Evolutionary conservation across 2,797 vertebrate species (phyloP), one percentile per base, ranked within the genome.

Genomic region (Bovichtus variegatus): DNA sequence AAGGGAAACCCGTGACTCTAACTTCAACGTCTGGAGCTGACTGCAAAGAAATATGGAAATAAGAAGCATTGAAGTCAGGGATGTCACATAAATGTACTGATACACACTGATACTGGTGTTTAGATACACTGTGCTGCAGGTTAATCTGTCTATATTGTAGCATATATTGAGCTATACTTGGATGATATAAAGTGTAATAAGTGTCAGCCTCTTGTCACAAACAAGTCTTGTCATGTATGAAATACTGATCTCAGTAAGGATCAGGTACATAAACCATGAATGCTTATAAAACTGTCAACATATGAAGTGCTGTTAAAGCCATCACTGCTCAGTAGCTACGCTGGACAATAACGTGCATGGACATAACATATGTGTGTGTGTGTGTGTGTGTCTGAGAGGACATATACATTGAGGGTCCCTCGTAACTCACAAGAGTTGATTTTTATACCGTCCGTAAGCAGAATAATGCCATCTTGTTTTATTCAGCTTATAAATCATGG

Each of bases 151-250:
- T 74, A 84, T 78, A 89, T 10, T 72, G 72, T 81, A 84, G 78
- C 49, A 76, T 80, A 84, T 78, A 84, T 71, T 78, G 88, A 83
- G 41, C 70, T 80, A 63, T 71, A 87, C 25, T 25, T 64, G 61
- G 66, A 76, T 88, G 74, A 83, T 86, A 83, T 70, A 81, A 71
- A 57, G 71, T 81, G 70, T 69, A 81, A 72, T 74, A 83, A 80
- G 71, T 66, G 58, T 80, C 71, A 81, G 84, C 80, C 70, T 78
- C 84, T 83, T 75, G 82, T 86, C 79, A 84, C 60, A 77, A 84
- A 90, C 80, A 89, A 87, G 87, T 68, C 64, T 91, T 76, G 86
- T 89, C 82, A 60, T 47, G 59, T 85, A 72, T 90, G 76, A 89
- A 77, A 82, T 75, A 88, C 49, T 75, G 74, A 86, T 82, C 67